These are phyloP conservation scores for Apantesis nais DNA, from an alignment of 2,888 invertebrate genomes.

Conservation along the genomic window DNA sequence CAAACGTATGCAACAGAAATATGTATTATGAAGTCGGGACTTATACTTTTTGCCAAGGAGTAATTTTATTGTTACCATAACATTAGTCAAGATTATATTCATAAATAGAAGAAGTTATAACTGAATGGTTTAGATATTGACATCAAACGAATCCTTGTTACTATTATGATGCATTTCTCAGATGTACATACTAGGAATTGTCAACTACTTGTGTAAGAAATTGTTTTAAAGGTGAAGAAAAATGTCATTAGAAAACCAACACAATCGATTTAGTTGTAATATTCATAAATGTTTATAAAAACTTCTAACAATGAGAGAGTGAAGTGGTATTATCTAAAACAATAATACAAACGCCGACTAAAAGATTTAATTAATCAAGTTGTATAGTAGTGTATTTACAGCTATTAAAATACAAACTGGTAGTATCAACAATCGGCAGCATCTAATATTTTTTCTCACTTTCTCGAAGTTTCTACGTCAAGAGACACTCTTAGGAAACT, in stretches of 20 bases:
- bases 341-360: neutral
- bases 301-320: neutral
- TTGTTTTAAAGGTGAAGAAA: too few species aligned
- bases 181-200: too few species aligned
- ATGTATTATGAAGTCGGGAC: neutral
- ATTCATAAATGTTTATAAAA: neutral
- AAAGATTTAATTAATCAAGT: neutral
- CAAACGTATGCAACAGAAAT: neutral
- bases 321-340: neutral
- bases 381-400: neutral
- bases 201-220: too few species aligned
- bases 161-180: neutral
- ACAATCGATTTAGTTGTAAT: neutral
- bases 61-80: neutral
- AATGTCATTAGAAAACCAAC: neutral
- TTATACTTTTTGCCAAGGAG: neutral
- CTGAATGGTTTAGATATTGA: neutral
- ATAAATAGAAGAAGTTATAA: neutral
- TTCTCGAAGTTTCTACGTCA: slow-evolving; percentile 51
- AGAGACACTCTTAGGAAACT: slow-evolving; percentile 58
- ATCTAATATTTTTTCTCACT: slow-evolving; percentile 45
- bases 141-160: neutral
- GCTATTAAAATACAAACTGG: neutral
- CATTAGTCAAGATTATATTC: neutral
- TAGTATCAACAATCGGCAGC: slow-evolving; percentile 19